Evolutionary conservation across 2,113 vertebrate species (phyloP).

Genomic region (Nothocercus nigrocapillus): DNA sequence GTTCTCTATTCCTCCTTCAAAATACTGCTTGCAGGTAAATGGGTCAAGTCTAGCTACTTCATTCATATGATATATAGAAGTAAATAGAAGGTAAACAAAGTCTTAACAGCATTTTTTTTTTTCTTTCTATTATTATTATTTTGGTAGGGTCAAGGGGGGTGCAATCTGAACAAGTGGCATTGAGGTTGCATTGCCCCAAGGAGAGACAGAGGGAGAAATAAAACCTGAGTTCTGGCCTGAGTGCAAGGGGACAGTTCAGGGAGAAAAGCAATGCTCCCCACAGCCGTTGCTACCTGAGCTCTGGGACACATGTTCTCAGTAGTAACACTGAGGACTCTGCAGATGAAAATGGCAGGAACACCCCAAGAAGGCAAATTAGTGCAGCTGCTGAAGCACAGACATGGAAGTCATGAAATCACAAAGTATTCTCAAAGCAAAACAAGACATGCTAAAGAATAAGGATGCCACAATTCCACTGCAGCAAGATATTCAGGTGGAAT

Average conservation of each 20-base stretch:
- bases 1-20: not conserved
- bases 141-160: not conserved
- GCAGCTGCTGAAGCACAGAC: not conserved
- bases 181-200: too few species aligned
- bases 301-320: not conserved
- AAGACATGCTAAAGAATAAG: not conserved
- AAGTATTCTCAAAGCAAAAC: not conserved
- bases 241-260: not conserved
- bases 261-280: fast-evolving
- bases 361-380: not conserved
- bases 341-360: not conserved
- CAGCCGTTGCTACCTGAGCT: not conserved
- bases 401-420: not conserved
- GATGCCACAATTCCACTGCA: not conserved
- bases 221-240: not conserved
- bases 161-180: not conserved
- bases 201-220: not conserved
- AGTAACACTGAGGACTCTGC: not conserved
- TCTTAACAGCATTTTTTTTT: not conserved
- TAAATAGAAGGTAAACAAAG: not conserved
- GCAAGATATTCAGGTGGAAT: not conserved
- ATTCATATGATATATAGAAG: not conserved
- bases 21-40: not conserved
- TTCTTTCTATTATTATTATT: fast-evolving
- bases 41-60: not conserved